Base-by-base conservation (phyloP, 2,888 invertebrate species). In the Hipparchia semele region DNA sequence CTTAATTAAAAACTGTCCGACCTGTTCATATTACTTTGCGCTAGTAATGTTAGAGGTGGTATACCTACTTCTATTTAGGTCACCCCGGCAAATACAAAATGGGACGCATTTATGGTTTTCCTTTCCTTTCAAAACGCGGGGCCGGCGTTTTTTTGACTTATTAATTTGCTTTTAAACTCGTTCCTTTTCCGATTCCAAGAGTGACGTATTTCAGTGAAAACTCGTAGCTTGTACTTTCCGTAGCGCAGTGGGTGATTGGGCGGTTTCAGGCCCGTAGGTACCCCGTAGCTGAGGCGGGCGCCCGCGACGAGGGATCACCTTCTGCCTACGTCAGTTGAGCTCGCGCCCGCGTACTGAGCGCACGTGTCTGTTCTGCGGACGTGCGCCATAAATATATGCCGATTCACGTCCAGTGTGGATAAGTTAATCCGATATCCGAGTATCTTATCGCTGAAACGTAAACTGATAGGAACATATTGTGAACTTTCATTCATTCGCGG, bases 231-330 rank as follows among this genome's bases (percentile, higher is more conserved):
- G 77, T 82, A 86, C 87, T 88, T 83, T 81, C 83, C 88, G 90
- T 91, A 91, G 91, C 87, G 82, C 83, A 80, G 83, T 87, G 91
- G 90, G 91, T 90, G 90, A 90, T 84, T 87, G 91, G 90, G 91
- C 90, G 90, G 91, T 84, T 83, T 86, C 81, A 84, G 84, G 81
- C 80, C 86, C 67, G 88, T 90, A 88, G 89, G 83, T 82, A 80
- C 81, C 81, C 81, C 87, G 87, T 87, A 87, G 89, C 83, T 71
- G 76, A 81, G 80, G 80, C 78, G 79, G 79, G 79, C 79, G 82
- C 79, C 80, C 79, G 79, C 80, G 80, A 78, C 80, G 77, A 73
- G 75, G 78, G 82, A 75, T 78, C 79, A 77, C 76, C 81, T 80
- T 77, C 82, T 80, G 78, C 81, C 86, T 87, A 88, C 90, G 90